Conservation (phyloP, 2,113 vertebrate genomes). For the Nothocercus nigrocapillus region DNA sequence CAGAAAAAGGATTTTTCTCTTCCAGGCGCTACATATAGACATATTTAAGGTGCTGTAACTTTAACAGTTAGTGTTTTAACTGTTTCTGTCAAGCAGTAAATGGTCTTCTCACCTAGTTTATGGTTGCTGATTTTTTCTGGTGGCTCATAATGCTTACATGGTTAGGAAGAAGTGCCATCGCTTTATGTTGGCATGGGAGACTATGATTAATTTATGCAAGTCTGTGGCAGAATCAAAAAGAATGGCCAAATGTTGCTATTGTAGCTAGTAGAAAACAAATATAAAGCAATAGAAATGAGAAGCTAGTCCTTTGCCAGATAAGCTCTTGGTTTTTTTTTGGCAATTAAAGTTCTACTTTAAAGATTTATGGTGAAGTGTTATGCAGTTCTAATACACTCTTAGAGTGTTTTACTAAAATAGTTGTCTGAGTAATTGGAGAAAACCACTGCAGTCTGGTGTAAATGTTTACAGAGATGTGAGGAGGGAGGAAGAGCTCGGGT, state of each 20-base stretch:
- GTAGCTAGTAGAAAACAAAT: background rate
- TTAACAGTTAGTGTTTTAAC: background rate
- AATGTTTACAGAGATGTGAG: background rate
- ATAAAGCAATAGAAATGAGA: background rate
- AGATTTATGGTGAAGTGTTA: background rate
- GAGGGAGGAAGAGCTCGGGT: background rate
- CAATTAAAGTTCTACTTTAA: background rate
- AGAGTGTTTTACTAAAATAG: background rate
- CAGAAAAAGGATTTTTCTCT: background rate
- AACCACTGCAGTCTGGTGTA: background rate
- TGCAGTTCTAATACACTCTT: background rate
- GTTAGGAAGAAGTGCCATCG: background rate
- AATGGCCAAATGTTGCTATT: background rate
- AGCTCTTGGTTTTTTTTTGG: background rate
- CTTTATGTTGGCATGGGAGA: background rate
- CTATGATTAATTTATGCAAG: background rate
- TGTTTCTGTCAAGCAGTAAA: background rate
- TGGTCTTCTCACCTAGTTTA: background rate
- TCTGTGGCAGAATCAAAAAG: background rate
- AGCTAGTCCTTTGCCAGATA: background rate
- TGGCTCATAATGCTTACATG: background rate
- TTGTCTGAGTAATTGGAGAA: background rate
- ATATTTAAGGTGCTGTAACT: background rate
- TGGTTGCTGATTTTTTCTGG: background rate
- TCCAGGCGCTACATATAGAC: background rate